Evolutionary conservation across 2,113 vertebrate genomes (phyloP), one percentile per base, ranked within the genome.

Genomic region (Megaceryle torquata): DNA sequence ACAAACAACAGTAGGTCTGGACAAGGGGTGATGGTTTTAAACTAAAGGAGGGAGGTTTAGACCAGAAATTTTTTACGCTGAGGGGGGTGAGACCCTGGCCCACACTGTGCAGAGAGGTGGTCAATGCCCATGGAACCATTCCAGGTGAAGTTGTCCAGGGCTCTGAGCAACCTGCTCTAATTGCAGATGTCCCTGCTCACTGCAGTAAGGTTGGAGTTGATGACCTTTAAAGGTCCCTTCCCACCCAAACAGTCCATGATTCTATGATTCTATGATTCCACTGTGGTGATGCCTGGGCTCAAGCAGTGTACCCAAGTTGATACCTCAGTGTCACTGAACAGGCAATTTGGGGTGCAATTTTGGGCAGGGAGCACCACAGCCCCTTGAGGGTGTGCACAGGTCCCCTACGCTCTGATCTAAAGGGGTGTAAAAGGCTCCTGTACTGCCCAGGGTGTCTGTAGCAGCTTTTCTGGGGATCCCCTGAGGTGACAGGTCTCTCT

Each of bases 341-440:
- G 31, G 11, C 29, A 46, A 35, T 39, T 25, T 13, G 2, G 2
- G 68, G 68, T 64, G 59, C 72, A 7, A 29, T 89, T 93, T 81
- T 53, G 67, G 63, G 43, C 16, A 9, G 17, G 13, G 59, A 35
- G 3, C 64, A 57, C 29, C 2, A 0, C 31, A 65, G 33, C 28
- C 17, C 19, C n/a, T 69, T 2, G 3, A 46, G 39, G 2, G 2
- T 31, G 43, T 46, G 48, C 22, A 7, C 0, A 17, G 11, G 69
- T 43, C 33, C 29, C 15, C n/a, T 20, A 0, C 0, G 0, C 69
- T 43, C 37, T 29, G 24, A 5, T 18, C 53, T 8, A 53, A 28
- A 35, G 33, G 0, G 2, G 8, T 29, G 59, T 56, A 26, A 81
- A 60, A 59, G 1, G 1, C 37, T 67, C 26, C 2, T 0, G n/a